Base-by-base conservation (phyloP, 2,797 vertebrate genomes). In the Myoxocephalus aenaeus region DNA sequence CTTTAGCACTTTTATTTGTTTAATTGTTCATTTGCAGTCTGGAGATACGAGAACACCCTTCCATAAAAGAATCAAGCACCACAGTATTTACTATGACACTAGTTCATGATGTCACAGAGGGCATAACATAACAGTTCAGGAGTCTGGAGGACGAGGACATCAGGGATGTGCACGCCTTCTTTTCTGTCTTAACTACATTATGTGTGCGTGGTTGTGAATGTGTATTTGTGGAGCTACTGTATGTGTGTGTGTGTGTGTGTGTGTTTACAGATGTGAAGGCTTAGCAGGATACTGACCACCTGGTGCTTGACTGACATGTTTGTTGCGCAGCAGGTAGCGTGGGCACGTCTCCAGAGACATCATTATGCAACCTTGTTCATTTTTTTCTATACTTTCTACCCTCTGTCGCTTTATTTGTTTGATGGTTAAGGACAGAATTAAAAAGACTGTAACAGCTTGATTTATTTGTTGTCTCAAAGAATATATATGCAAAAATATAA, bases 291-390 rank as follows among this genome's bases (percentile, higher is more conserved):
- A 59, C 85, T 80, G 84, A 85, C 90, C 87, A 79, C 89, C 91
- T 82, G 87, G 79, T 29, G 91, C 63, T 91, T 93, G 90, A 92
- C 74, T 89, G 88, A 82, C 89, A 88, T 90, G 86, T 90, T 90
- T 86, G 51, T 53, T 3, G 67, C 81, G 2, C 89, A 82, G 86
- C 82, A 75, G 79, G 89, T 77, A 83, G 69, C 34, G 13, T 20
- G 69, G 79, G 58, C 84, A 68, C 10, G 14, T 89, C 85, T 90
- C 86, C 54, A 58, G 78, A 80, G 80, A 57, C 69, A 20, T 86
- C 86, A 79, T 90, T 84, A 84, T 65, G 79, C 76, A 89, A 72
- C 84, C 81, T 82, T 82, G 57, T 73, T 84, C 64, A 65, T 54
- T 42, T 13, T 42, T 42, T 82, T 67, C 76, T 63, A 54, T 69